phyloP scores from a whole-genome alignment of 2,113 vertebrate species.

The Oreochromis spilurus region DNA sequence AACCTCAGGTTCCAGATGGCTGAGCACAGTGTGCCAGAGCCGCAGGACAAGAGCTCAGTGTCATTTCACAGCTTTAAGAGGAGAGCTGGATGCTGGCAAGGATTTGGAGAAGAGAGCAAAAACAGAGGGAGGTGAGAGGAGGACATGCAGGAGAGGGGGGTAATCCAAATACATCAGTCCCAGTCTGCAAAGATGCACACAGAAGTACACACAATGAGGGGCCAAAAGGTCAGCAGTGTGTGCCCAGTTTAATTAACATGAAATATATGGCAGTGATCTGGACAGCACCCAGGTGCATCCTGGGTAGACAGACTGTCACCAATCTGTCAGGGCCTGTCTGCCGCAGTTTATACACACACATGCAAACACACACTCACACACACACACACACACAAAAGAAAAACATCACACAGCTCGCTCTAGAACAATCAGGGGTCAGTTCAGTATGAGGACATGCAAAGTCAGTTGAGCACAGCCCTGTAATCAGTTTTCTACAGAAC shows the following conservation, averaged over 20 bases:
- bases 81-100: neutral
- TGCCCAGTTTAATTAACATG: constrained; percentile 47
- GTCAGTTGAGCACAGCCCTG: neutral
- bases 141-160: neutral
- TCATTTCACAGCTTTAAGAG: constrained; percentile 46
- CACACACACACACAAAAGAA: neutral
- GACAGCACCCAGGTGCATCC: constrained; percentile 46
- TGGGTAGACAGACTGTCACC: constrained; percentile 49
- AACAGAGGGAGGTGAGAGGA: neutral
- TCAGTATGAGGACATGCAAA: neutral
- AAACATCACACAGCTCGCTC: neutral
- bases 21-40: constrained; percentile 31
- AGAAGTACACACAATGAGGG: neutral
- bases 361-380: neutral
- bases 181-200: neutral
- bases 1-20: constrained; percentile 13
- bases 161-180: constrained; percentile 1
- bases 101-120: constrained; percentile 3
- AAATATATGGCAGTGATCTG: constrained; percentile 26
- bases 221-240: constrained; percentile 22
- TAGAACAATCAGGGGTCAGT: neutral
- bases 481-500: neutral
- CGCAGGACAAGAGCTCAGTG: constrained; percentile 35
- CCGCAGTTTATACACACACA: neutral
- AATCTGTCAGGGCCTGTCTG: constrained; percentile 27